Base-by-base conservation (phyloP, 2,888 invertebrate species). In the Itoplectis maculator region DNA sequence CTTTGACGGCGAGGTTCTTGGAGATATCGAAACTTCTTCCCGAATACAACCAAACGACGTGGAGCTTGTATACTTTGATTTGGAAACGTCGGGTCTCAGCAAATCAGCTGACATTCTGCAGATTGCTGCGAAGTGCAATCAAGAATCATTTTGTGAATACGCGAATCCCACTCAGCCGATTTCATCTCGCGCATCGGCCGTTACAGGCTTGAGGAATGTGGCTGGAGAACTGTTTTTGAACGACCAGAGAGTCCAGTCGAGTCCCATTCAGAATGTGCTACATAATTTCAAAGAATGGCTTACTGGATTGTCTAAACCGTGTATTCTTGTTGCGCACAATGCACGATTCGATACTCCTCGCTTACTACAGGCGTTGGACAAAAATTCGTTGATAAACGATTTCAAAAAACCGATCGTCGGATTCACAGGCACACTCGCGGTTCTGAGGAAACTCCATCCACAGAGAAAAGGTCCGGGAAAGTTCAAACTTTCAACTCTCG, bases 51-150 rank as follows among this genome's bases (percentile, higher is more conserved):
- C 13, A 47, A 40, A 61, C 65, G 59, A 23, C 61, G 45, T 49
- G 45, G 40, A 73, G n/a, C n/a, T 83, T 15, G 47, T 85, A n/a
- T 78, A 68, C 65, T 85, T 85, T 47, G 79, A 85, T 66, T 45
- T 82, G 29, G 79, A 85, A 70, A 85, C 80, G 42, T 54, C 72
- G 13, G 81, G 77, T 9, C 65, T 81, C 7, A 42, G 47, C 29
- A 65, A 76, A 49, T 37, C 35, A 18, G 40, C 18, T 13, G 68
- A 70, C n/a, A 79, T 84, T 75, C 73, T 79, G 45, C 81, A 84
- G 76, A 79, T 79, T n/a, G 72, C 84, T n/a, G 54, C 61, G 3
- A 79, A 79, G 51, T 77, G 54, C 45, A 74, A 51, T 18, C 35
- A 72, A 47, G 7, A 11, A n/a, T 40, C 7, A 20, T 80, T 80